These are phyloP conservation scores for Platycheirus rosarum DNA, from an alignment of 2,888 invertebrate genomes.

Conservation along the genomic window DNA sequence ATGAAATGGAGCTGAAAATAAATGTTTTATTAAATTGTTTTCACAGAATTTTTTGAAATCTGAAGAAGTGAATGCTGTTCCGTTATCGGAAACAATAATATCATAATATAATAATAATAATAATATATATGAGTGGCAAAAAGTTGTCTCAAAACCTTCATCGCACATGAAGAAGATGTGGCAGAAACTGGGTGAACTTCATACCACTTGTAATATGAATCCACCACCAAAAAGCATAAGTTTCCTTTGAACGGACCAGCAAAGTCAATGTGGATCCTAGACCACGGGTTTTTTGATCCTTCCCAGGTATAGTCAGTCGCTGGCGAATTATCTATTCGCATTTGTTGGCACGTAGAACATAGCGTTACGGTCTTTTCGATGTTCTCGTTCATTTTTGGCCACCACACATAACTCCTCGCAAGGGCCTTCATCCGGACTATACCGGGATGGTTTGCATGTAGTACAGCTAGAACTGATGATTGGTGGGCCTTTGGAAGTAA, in stretches of 20 bases:
- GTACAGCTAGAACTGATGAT: slow-evolving; percentile 5
- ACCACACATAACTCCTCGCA: slow-evolving; percentile 11
- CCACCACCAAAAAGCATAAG: slow-evolving; percentile 58
- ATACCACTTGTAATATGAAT: slow-evolving; percentile 55
- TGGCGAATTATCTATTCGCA: slow-evolving; percentile 2
- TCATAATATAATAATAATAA: too few relatives aligned
- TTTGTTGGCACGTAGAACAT: slow-evolving; percentile 7
- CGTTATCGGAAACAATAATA: slow-evolving; percentile 19
- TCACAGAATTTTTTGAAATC: slow-evolving; percentile 5
- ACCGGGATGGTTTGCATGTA: slow-evolving; percentile 12
- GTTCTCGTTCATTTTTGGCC: slow-evolving; percentile 13
- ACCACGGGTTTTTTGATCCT: slow-evolving; percentile 20
- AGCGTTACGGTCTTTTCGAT: neutral
- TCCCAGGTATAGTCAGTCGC: slow-evolving; percentile 8
- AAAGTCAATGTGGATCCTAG: slow-evolving; percentile 31
- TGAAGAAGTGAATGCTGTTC: slow-evolving; percentile 10
- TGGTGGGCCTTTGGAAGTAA: slow-evolving; percentile 17
- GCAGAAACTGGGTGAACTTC: slow-evolving; percentile 35
- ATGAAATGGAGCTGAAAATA: slow-evolving; percentile 34
- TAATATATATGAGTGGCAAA: slow-evolving; percentile 29
- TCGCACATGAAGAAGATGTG: slow-evolving; percentile 15
- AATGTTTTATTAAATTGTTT: slow-evolving; percentile 16
- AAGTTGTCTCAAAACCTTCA: slow-evolving; percentile 17
- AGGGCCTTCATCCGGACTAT: slow-evolving; percentile 18
- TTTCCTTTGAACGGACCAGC: slow-evolving; percentile 42